Evolutionary conservation across 2,888 invertebrate species (phyloP), one percentile per base, ranked within the genome.

Genomic region (Dryocosmus kuriphilus): DNA sequence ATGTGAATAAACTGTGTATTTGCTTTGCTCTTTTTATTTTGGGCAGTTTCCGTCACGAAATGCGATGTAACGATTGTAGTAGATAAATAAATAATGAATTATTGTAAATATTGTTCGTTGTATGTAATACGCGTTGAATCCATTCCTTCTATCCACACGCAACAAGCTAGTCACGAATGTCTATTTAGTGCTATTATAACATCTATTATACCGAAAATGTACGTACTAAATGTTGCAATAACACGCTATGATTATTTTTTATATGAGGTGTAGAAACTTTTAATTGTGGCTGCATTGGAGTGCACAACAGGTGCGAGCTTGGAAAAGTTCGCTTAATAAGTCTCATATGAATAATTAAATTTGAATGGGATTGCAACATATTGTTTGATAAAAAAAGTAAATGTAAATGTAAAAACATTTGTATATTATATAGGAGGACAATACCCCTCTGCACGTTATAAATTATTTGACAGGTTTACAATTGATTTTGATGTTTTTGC

Each of bases 11-110:
- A 46, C 41, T 16, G 19, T 46, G 41, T 46, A 46, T 46, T 55
- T 22, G 55, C 55, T 55, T 22, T 55, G 55, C 55, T 55, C 55
- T 55, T 55, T 55, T 55, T 8, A 55, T 55, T 55, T 55, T 55
- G 1, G 55, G 55, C 22, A 22, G 19, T 8, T 22, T n/a, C 19
- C 22, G n/a, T 55, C 55, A 22, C 22, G 55, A 55, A 55, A 55
- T 22, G 55, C 22, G 55, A 55, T 55, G 55, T 55, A 55, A 55
- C 22, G 55, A 22, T 8, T 55, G 55, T n/a, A 55, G 22, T 55
- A 22, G 55, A 22, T 55, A 55, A 55, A 55, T 22, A 55, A 55
- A 55, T 55, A 55, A 55, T 55, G 55, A 55, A 55, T 55, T 22
- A 55, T 22, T 55, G 55, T 22, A 55, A 55, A 55, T n/a, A n/a